A percentile compares a stretch with the other conserved stretches of the same genome.
phyloP scores from a whole-genome alignment of 2,113 vertebrate genomes.

The Corapipo altera region DNA sequence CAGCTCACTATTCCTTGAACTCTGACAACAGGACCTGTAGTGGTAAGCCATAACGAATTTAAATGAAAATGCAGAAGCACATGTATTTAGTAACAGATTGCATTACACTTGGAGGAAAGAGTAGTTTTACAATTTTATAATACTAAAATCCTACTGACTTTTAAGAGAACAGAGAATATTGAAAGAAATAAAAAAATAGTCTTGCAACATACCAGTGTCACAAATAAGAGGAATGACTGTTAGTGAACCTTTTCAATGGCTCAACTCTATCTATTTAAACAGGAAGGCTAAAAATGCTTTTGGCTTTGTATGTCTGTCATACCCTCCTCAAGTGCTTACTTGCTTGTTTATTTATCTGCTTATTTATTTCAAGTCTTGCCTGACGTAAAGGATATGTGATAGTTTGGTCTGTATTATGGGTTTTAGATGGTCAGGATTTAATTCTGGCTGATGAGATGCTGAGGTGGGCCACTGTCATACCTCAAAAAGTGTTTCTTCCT shows the following conservation, averaged over 20 bases:
- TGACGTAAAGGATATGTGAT: background rate
- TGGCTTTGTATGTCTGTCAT: background rate
- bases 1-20: conserved; percentile 94
- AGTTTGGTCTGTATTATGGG: background rate
- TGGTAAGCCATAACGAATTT: conserved; percentile 75
- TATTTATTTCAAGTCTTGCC: background rate
- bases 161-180: background rate
- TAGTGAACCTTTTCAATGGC: background rate
- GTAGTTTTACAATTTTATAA: background rate
- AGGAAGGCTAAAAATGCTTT: background rate
- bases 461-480: background rate
- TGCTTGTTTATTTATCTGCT: background rate
- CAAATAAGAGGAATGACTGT: background rate
- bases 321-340: background rate
- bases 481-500: background rate
- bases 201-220: background rate
- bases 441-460: background rate
- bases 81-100: background rate
- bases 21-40: conserved; percentile 96
- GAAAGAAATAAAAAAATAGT: background rate
- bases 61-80: background rate
- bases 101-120: background rate
- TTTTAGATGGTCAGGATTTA: background rate
- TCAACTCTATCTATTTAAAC: background rate
- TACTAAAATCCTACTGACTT: background rate